Conservation (phyloP, 2,888 invertebrate species). For the Trachelus troglodyta region DNA sequence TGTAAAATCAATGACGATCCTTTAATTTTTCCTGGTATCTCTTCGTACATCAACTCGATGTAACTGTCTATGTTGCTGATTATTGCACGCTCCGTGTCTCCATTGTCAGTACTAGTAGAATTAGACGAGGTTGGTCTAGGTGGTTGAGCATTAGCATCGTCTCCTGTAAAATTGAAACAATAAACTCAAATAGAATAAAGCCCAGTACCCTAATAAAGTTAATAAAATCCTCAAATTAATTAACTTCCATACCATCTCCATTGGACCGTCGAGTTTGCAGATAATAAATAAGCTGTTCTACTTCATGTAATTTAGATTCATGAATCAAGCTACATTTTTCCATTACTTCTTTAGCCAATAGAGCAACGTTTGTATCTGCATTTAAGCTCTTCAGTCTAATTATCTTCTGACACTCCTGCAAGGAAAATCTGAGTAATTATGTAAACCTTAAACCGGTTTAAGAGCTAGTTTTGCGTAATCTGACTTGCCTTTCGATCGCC, state of each 20-base stretch:
- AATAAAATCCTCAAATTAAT: constrained; percentile 4
- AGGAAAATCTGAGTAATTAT: constrained; percentile 20
- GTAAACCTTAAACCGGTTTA: constrained; percentile 7
- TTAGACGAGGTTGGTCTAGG: constrained; percentile 59
- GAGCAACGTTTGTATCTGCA: constrained; percentile 81
- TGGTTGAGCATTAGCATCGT: constrained; percentile 44
- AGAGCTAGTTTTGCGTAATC: constrained; percentile 11
- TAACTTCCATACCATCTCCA: constrained; percentile 39
- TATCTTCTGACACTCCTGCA: constrained; percentile 82
- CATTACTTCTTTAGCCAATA: constrained; percentile 85
- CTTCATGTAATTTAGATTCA: constrained; percentile 82
- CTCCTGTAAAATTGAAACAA: constrained; percentile 23
- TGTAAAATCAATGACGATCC: constrained; percentile 93
- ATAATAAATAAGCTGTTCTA: constrained; percentile 89
- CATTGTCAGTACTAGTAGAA: constrained; percentile 49
- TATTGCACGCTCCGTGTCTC: constrained; percentile 72
- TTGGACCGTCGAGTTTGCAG: constrained; percentile 80
- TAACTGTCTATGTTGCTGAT: constrained; percentile 92
- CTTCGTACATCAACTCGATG: constrained; percentile 96
- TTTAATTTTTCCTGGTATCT: constrained; percentile 89
- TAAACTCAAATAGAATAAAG: background rate
- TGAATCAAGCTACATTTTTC: constrained; percentile 89
- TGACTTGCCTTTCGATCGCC: constrained; percentile 80
- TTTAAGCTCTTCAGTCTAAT: constrained; percentile 85
- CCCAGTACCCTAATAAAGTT: constrained; percentile 17